These are phyloP conservation scores for Babylonia areolata DNA, from an alignment of 1,140 invertebrate genomes.

Conservation along the genomic window DNA sequence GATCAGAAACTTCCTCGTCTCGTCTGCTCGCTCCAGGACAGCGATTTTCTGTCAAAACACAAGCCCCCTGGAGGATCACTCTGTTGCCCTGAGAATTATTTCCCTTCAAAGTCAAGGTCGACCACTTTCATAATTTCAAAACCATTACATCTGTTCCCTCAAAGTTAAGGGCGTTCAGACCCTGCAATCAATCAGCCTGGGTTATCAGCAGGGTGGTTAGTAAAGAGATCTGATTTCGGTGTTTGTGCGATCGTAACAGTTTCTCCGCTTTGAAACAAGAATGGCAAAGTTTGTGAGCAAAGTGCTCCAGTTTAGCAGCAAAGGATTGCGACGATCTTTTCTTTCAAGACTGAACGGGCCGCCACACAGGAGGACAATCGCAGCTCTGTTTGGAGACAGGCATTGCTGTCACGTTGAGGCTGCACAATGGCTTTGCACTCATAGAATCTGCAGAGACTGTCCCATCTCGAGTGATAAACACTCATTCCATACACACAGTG, in stretches of 20 bases:
- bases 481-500: neutral
- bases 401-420: too few relatives aligned
- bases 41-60: constrained; percentile 25
- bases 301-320: neutral
- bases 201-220: too few relatives aligned
- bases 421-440: too few relatives aligned
- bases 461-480: neutral
- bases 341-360: neutral
- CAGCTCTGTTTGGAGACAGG: too few relatives aligned
- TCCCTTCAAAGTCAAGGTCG: constrained; percentile 12
- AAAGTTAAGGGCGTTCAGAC: too few relatives aligned
- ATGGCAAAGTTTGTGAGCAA: neutral
- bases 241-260: neutral
- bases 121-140: constrained; percentile 15
- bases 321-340: neutral
- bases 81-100: neutral
- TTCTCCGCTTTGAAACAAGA: neutral
- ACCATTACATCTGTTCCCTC: too few relatives aligned
- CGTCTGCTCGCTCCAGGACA: neutral
- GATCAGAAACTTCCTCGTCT: neutral
- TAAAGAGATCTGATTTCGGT: neutral
- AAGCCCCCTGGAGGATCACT: constrained; percentile 26
- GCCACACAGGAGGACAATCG: neutral
- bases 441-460: neutral
- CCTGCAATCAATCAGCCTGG: too few relatives aligned